Percentiles rank a stretch among this genome's conserved stretches.
Conservation (phyloP, 2,113 vertebrate species). For the Nipponia nippon region DNA sequence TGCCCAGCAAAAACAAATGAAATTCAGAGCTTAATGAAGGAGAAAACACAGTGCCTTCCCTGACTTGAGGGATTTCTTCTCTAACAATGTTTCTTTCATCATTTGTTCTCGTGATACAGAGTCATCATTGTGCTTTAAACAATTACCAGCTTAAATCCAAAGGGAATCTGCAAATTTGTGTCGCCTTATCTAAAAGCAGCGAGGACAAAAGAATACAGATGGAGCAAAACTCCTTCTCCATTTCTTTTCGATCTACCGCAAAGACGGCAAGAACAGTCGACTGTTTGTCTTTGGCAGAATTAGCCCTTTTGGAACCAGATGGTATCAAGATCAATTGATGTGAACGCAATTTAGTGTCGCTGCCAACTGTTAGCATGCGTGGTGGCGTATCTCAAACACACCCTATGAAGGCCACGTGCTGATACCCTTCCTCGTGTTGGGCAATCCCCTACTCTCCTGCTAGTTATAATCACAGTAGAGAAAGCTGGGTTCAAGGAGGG, state of each 20-base stretch:
- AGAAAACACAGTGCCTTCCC: background rate
- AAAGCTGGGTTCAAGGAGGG: background rate
- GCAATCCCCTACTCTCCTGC: background rate
- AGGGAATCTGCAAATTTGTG: background rate
- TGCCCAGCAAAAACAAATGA: background rate
- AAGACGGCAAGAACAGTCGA: fast-evolving
- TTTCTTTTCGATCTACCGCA: background rate
- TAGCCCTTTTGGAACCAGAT: background rate
- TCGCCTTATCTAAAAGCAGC: background rate
- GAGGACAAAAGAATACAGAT: background rate
- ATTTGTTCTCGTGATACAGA: background rate
- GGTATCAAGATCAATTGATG: background rate
- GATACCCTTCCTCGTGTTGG: background rate
- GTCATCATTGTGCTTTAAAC: background rate
- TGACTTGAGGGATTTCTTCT: background rate
- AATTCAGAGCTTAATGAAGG: background rate
- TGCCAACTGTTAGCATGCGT: fast-evolving
- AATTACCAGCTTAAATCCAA: background rate
- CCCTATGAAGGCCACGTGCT: background rate
- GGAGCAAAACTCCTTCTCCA: background rate
- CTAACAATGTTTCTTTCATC: background rate
- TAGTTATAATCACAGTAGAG: background rate
- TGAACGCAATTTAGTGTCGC: background rate
- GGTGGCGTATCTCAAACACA: background rate
- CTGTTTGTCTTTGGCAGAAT: background rate